These are phyloP conservation scores for Coreius guichenoti DNA, from an alignment of 2,797 vertebrate species.

Conservation along the genomic window DNA sequence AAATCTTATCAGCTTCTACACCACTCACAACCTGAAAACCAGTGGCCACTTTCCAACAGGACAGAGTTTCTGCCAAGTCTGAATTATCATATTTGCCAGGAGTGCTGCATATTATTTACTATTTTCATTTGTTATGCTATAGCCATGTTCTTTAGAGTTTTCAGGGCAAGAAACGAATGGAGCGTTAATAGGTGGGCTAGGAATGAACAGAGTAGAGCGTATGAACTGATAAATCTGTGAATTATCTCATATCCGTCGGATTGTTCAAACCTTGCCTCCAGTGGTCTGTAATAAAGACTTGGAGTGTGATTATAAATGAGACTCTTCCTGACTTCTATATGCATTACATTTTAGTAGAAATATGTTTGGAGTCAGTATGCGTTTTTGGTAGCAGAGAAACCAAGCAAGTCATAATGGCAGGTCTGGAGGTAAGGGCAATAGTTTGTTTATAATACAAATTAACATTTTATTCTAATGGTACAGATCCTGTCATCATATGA, in stretches of 20 bases:
- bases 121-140: slow-evolving; percentile 43
- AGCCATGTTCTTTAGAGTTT: slow-evolving; percentile 45
- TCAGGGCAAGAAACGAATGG: slow-evolving; percentile 42
- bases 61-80: slow-evolving; percentile 32
- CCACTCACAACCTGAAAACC: slow-evolving; percentile 39
- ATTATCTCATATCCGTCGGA: slow-evolving; percentile 64
- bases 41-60: slow-evolving; percentile 45
- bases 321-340: slow-evolving; percentile 60
- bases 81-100: slow-evolving; percentile 50
- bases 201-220: slow-evolving; percentile 46
- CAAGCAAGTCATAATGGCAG: slow-evolving; percentile 45
- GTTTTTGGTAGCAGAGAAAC: slow-evolving; percentile 23
- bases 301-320: slow-evolving; percentile 59
- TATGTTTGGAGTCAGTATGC: slow-evolving; percentile 4
- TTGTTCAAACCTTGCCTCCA: slow-evolving; percentile 63
- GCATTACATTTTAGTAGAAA: slow-evolving; percentile 44
- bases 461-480: not conserved
- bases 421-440: not conserved
- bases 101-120: slow-evolving; percentile 39
- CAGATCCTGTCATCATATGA: not conserved
- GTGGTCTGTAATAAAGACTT: slow-evolving; percentile 63
- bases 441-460: not conserved
- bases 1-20: slow-evolving; percentile 46
- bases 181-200: slow-evolving; percentile 18
- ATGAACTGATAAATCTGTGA: slow-evolving; percentile 58